Evolutionary conservation across 2,113 vertebrate genomes (phyloP).

Genomic region (Callipepla californica): DNA sequence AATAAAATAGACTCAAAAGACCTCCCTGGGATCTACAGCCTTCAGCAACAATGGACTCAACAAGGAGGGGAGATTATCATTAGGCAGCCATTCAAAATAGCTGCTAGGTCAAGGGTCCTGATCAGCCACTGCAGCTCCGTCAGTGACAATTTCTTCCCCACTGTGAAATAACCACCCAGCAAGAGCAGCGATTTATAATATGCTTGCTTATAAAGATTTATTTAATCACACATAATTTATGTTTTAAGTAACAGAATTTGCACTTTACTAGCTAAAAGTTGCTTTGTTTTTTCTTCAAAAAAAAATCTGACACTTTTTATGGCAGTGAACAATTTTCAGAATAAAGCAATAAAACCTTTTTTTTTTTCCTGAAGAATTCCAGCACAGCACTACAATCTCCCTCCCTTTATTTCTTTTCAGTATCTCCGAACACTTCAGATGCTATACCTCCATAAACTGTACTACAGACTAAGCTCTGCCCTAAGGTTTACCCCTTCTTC

Average conservation of each 20-base stretch:
- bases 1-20: not conserved
- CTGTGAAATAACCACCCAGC: not conserved
- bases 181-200: not conserved
- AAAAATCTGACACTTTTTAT: not conserved
- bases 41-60: not conserved
- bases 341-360: fast-evolving
- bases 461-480: not conserved
- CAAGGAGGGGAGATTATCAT: not conserved
- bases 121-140: not conserved
- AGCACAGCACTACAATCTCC: not conserved
- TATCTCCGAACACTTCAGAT: not conserved
- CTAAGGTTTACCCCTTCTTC: not conserved
- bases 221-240: not conserved
- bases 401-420: not conserved
- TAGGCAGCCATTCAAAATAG: not conserved
- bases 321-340: not conserved
- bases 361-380: not conserved
- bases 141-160: fast-evolving
- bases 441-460: not conserved
- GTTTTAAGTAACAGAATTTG: not conserved
- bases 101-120: not conserved
- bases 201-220: not conserved
- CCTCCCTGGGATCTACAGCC: not conserved
- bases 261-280: not conserved
- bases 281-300: not conserved